Evolutionary conservation across 2,888 invertebrate genomes (phyloP).

Genomic region (Theristus sp.): DNA sequence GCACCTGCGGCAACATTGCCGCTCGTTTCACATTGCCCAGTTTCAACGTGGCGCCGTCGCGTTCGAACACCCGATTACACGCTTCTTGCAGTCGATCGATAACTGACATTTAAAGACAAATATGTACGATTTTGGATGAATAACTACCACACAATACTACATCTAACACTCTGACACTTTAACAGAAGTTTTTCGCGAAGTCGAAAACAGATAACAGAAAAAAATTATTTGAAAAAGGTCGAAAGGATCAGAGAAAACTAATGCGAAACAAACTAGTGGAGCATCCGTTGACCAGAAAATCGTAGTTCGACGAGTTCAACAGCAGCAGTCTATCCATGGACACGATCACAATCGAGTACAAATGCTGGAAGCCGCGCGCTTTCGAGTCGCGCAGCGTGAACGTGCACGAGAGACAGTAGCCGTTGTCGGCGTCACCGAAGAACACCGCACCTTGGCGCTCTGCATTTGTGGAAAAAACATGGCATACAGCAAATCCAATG

Average conservation of each 20-base stretch:
- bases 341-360: conserved; percentile 66
- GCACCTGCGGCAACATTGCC: neutral
- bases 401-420: conserved; percentile 64
- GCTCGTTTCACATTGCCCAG: neutral
- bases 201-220: neutral
- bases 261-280: neutral
- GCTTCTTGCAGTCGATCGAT: conserved; percentile 50
- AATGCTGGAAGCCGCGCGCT: conserved; percentile 62
- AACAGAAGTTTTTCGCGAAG: neutral
- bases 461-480: no score
- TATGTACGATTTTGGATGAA: no score
- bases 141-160: neutral
- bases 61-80: conserved; percentile 39
- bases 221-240: no score
- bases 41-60: conserved; percentile 11
- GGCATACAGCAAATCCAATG: no score
- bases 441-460: conserved; percentile 49
- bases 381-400: conserved; percentile 66
- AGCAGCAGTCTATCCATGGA: conserved; percentile 63
- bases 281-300: conserved; percentile 34
- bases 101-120: no score
- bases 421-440: conserved; percentile 64
- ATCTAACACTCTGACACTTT: conserved; percentile 43
- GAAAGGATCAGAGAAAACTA: neutral
- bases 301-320: conserved; percentile 51